Evolutionary conservation across 1,140 invertebrate genomes (phyloP), one percentile per base, ranked within the genome.

Genomic region (Eciton burchellii): DNA sequence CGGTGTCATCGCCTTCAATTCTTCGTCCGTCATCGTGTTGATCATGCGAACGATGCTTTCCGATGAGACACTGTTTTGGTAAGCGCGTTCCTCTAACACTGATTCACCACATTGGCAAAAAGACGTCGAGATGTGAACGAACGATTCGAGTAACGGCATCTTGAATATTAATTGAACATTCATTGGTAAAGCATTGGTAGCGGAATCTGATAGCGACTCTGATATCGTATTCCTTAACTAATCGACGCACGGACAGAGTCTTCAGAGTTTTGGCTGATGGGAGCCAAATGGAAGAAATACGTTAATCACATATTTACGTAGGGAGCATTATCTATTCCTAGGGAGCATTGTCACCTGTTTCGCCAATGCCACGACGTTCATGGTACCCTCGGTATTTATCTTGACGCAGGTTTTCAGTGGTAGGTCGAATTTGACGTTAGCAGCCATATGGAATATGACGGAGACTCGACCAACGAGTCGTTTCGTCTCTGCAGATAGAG

Each of bases 381-480:
- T 65, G 0, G 94, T 94, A 6, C 95, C 94, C 19, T 90, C 89
- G 0, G 94, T 94, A 81, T 96, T 96, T 73, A 94, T 91, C 11
- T 89, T 90, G 3, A 96, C 83, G 3, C 95, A 95, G 8, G 87
- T 86, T 83, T 94, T 95, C 43, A 96, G 85, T 0, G 92, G 70
- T 79, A 95, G 86, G 82, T 95, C 94, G 77, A 95, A 95, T 14
- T 94, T 93, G 29, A 97, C 97, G 89, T 98, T 98, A 24, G 98
- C 98, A n/a, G 98, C 98, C 88, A 97, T 97, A 90, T 99, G 98
- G 93, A 98, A 98, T 0, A 99, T 94, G n/a, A 98, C 95, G 41
- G 96, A 95, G 19, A 98, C 96, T 79, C 96, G 95, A 12, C 95
- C 92, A 0, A 93, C 89, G 0, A 98, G 89, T 3, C 93, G 87